Evolutionary conservation across 2,113 vertebrate genomes (phyloP), one percentile per base, ranked within the genome.

Genomic region (Ranitomeya variabilis): DNA sequence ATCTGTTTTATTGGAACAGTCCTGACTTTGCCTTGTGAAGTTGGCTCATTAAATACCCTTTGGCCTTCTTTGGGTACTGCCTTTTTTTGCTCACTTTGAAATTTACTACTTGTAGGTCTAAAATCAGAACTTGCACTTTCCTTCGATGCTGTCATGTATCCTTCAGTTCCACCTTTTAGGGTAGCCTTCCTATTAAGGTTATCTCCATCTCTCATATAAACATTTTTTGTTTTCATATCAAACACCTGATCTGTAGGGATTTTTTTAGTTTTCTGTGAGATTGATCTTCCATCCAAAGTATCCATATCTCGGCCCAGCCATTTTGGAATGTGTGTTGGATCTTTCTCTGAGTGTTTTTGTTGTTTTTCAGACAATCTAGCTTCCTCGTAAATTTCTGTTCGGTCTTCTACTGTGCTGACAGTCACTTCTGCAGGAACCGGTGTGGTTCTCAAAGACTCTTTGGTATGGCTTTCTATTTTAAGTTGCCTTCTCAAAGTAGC

Each of bases 401-500:
- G 93, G 88, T 96, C 94, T 91, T 90, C 92, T 85, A 95, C 92
- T 66, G 95, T 86, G 54, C 86, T 80, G 67, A 89, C 74, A 69
- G 93, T 82, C 23, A 90, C 95, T 92, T 66, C 93, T n/a, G 91
- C 69, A 15, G 93, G 90, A 74, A 90, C 92, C 16, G 90, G 89
- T 67, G 94, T 94, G 7, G 90, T 91, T 2, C 91, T 87, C 0
- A 90, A 88, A 60, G 92, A 90, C 7, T 91, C 94, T 21, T 90
- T 86, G 11, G 91, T 83, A 18, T 92, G 94, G 4, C 91, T 90
- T 67, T 97, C 95, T 0, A 94, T 95, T 92, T 95, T 97, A 85
- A 97, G 96, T 93, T 97, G 96, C 37, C 95, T 94, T 71, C 95
- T 95, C 78, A 97, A 96, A 10, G 95, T 95, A 26, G 95, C 91